Base-by-base conservation (phyloP, 92 coral and sea anemone species). In the Phenganax subtilis region DNA sequence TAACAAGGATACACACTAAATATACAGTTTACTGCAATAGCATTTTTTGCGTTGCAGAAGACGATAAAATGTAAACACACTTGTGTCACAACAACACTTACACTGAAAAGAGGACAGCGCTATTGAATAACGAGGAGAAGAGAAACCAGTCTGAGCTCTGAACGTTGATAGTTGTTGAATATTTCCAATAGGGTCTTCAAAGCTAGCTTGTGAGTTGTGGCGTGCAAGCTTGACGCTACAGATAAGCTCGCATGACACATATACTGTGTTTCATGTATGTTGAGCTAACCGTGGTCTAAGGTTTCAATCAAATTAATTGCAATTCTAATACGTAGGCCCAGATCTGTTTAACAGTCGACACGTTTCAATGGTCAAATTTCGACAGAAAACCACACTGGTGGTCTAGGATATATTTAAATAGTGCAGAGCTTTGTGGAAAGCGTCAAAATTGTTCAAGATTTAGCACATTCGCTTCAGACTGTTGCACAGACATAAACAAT, bases 221-320 rank as follows among this genome's bases (percentile, higher is more conserved):
- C 53, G 54, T 30, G 53, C 16, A 53, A 16, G 73, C 15, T 37
- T 44, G 73, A 68, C 47, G 53, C 53, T 53, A 11, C 73, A 68
- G 73, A 68, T 68, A 68, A 68, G 16, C 12, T 6, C 47, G 15
- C 2, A 30, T 12, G 73, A 51, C 53, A 37, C 47, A 37, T 37
- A 37, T 37, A 37, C 47, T 37, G 2, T 37, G 5, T 37, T 37
- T 37, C 47, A 37, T 37, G 47, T 37, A 37, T 37, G 47, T 37
- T 37, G 47, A 37, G 47, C 72, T 20, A 66, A 66, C 73, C 52
- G 30, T 12, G 31, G 73, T 68, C 73, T 68, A 68, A 68, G 31
- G 73, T 68, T 68, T 68, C 73, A 68, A 68, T 68, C 73, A 68
- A 68, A 68, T 68, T 68, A 68, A 68, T 68, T 68, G 73, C 73